Evolutionary conservation across 2,113 vertebrate genomes (phyloP), one percentile per base, ranked within the genome.

Genomic region (Hippocampus abdominalis): DNA sequence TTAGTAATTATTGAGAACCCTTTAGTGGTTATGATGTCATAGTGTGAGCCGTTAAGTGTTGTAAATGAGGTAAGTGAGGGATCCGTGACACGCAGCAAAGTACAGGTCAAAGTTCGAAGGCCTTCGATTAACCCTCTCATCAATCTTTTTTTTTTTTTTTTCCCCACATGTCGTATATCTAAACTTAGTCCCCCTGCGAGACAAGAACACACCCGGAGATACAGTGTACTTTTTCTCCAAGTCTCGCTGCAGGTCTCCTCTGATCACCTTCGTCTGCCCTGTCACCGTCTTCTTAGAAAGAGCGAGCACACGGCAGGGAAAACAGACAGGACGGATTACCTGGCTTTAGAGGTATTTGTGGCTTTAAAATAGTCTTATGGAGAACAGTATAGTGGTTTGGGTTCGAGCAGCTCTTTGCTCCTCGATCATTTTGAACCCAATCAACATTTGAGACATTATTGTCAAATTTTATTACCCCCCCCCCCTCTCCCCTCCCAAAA

Each of bases 271-370:
- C 72, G 68, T 68, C 62, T 39, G 1, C 70, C 7, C 8, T 44
- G 32, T 72, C 73, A 12, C 8, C 15, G 48, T 51, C 29, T 54
- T 68, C 70, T 68, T 18, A 77, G 76, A 82, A 81, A 76, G 74
- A 69, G 44, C 56, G 23, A 61, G 69, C 21, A 83, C 71, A 53
- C 23, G 53, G 70, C 15, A 84, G 73, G 32, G 73, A 69, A 75
- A 73, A 67, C 51, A 70, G 69, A 79, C 57, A 81, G 76, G 25
- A n/a, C 67, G 82, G 86, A 91, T 91, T 90, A 89, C 23, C 23
- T 8, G 66, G 89, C 69, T 81, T 90, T 90, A 88, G 72, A 69
- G 77, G 83, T 68, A 83, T 82, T 87, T 85, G 75, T 71, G 36
- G 69, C 72, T 84, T 80, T 82, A 74, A 89, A 88, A 88, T 86